A percentile compares a stretch with the other conserved stretches of the same genome.
Evolutionary conservation across 1,140 invertebrate species (phyloP).

Genomic region (Caenorhabditis brenneri): DNA sequence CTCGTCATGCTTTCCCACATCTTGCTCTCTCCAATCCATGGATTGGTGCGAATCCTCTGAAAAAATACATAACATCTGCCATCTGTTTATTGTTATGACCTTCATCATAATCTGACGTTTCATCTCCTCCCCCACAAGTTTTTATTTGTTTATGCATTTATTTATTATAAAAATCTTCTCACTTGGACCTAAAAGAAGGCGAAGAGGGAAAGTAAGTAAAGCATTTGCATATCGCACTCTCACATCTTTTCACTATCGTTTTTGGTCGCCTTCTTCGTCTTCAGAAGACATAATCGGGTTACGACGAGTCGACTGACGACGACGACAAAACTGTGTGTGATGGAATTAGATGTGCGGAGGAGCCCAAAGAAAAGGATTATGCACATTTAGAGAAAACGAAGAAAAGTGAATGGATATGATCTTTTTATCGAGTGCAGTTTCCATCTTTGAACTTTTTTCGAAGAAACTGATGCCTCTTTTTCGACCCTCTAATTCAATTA

Average conservation of each 20-base stretch:
- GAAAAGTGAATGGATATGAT: background rate
- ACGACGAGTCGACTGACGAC: conserved; percentile 31
- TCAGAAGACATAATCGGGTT: conserved; percentile 38
- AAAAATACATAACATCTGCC: conserved; percentile 18
- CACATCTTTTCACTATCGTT: conserved; percentile 38
- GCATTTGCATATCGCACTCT: conserved; percentile 38
- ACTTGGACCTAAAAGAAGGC: background rate
- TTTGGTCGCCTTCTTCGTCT: background rate
- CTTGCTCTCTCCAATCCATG: conserved; percentile 25
- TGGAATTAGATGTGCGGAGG: conserved; percentile 22
- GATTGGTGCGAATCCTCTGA: conserved; percentile 21
- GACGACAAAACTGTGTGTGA: conserved; percentile 29
- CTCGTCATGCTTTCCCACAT: conserved; percentile 35
- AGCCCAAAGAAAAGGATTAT: conserved; percentile 30
- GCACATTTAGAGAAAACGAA: background rate
- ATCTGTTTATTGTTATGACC: conserved; percentile 26
- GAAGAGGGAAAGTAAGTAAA: conserved; percentile 18
- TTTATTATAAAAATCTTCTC: conserved; percentile 12
- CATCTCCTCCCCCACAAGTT: too few species aligned
- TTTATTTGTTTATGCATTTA: background rate
- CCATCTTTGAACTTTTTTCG: background rate
- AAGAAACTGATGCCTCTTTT: background rate
- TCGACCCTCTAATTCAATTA: conserved; percentile 1
- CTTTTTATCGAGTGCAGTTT: background rate
- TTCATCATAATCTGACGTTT: background rate